These are phyloP conservation scores for Pogonus chalceus DNA, from an alignment of 1,140 invertebrate species.

Conservation along the genomic window DNA sequence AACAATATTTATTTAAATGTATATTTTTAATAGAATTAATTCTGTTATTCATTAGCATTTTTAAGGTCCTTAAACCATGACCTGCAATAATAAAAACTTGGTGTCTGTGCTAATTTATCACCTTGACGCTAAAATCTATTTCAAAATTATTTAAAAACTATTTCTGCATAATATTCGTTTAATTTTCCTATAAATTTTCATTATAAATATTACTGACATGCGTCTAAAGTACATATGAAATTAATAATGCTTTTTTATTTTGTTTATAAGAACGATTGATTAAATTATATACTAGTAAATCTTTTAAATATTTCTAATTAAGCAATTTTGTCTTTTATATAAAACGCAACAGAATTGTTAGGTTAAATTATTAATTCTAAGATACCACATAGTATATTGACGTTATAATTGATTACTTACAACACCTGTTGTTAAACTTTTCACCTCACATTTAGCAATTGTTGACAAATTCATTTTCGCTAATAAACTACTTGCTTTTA, in stretches of 20 bases:
- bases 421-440: conserved; percentile 30
- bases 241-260: not conserved
- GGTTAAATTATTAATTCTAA: not conserved
- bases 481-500: too few species aligned
- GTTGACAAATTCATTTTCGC: conserved; percentile 26
- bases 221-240: not conserved
- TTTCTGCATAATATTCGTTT: too few species aligned
- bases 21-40: too few species aligned
- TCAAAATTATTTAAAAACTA: too few species aligned
- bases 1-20: not conserved
- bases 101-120: not conserved
- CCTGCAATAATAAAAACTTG: not conserved
- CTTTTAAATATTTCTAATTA: too few species aligned
- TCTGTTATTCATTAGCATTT: too few species aligned
- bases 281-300: too few species aligned
- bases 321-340: too few species aligned
- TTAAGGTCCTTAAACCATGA: too few species aligned
- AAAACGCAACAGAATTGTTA: not conserved
- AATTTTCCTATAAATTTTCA: too few species aligned
- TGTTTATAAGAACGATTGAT: too few species aligned
- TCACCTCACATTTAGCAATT: conserved; percentile 31
- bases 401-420: conserved; percentile 19
- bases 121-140: not conserved
- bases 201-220: too few species aligned
- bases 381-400: not conserved